Evolutionary conservation across 2,113 vertebrate genomes (phyloP).

Genomic region (Xenus cinereus): DNA sequence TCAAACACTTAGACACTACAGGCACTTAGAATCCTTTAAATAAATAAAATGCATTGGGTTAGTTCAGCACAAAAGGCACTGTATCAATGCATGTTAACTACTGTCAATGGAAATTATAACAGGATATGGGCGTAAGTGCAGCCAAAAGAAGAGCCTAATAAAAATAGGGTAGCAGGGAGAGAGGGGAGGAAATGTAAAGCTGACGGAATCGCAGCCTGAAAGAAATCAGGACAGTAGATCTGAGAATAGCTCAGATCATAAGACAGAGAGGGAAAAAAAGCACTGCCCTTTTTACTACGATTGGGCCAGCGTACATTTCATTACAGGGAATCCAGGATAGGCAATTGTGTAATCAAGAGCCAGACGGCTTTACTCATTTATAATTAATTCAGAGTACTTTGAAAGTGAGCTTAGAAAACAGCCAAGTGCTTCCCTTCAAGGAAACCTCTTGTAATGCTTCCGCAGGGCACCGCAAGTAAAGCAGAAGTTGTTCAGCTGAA

Average conservation of each 20-base stretch:
- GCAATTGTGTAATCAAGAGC: constrained; percentile 59
- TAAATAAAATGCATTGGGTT: constrained; percentile 58
- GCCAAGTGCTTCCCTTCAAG: constrained; percentile 61
- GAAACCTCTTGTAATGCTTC: constrained; percentile 48
- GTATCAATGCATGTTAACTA: constrained; percentile 36
- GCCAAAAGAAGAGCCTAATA: constrained; percentile 6
- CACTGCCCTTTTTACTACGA: not conserved
- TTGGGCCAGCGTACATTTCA: not conserved
- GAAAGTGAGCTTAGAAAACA: constrained; percentile 60
- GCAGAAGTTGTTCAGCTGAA: constrained; percentile 34
- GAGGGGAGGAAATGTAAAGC: not conserved
- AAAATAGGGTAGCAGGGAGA: not conserved
- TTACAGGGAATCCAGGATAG: constrained; percentile 23
- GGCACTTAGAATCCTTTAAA: constrained; percentile 65
- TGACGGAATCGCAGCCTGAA: not conserved
- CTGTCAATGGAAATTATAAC: constrained; percentile 13
- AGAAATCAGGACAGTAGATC: constrained; percentile 9
- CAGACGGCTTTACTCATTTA: constrained; percentile 60
- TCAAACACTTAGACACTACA: constrained; percentile 47
- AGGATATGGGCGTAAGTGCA: not conserved
- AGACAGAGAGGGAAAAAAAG: not conserved
- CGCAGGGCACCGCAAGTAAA: not conserved
- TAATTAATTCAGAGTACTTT: constrained; percentile 68
- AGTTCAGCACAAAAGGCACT: constrained; percentile 11
- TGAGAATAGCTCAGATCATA: constrained; percentile 13